Evolutionary conservation across 2,797 vertebrate species (phyloP).

Genomic region (Ispidina lecontei): DNA sequence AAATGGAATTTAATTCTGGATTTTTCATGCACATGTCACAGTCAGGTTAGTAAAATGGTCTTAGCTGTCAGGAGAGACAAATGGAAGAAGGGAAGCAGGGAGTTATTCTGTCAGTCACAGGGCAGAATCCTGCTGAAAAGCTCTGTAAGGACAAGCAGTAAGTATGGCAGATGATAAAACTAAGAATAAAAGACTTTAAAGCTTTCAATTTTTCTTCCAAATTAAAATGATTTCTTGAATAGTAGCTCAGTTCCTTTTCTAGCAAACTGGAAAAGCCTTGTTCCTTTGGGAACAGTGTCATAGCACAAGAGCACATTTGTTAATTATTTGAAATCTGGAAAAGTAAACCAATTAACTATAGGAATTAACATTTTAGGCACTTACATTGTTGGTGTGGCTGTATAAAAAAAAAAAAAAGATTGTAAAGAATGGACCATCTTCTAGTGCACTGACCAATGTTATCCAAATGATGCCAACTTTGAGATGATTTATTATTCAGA

Average conservation of each 20-base stretch:
- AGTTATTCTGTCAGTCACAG: background rate
- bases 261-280: background rate
- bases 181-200: background rate
- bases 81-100: rapidly evolving
- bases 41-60: background rate
- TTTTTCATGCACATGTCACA: background rate
- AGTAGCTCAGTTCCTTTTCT: background rate
- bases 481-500: background rate
- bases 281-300: background rate
- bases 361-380: background rate
- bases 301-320: background rate
- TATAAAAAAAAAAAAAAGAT: background rate
- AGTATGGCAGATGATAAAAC: background rate
- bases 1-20: background rate
- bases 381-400: background rate
- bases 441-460: background rate
- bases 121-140: background rate
- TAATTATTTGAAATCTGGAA: background rate
- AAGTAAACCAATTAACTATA: background rate
- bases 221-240: background rate
- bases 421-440: background rate
- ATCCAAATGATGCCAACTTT: background rate
- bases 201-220: background rate
- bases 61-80: background rate
- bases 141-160: background rate